Conservation (phyloP, 2,888 invertebrate genomes). For the Netelia inedita region DNA sequence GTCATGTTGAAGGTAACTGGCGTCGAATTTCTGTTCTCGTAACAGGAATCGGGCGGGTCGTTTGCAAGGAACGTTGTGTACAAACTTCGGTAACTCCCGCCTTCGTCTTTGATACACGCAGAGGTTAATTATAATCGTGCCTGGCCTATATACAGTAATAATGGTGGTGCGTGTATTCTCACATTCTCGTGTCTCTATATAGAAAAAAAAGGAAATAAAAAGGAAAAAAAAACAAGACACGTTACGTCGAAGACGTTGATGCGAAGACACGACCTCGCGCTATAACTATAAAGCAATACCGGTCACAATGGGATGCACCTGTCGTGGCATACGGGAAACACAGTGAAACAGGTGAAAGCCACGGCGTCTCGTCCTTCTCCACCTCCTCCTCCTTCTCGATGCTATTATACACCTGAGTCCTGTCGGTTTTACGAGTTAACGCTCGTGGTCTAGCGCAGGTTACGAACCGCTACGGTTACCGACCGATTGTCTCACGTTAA, state of each 20-base stretch:
- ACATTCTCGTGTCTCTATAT: neutral
- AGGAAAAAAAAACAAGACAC: neutral
- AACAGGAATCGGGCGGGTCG: conserved; percentile 15
- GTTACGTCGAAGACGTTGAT: conserved; percentile 33
- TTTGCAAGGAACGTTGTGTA: conserved; percentile 31
- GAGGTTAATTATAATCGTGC: conserved; percentile 52
- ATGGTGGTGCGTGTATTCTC: neutral
- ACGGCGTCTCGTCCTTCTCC: conserved; percentile 44
- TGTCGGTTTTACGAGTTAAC: conserved; percentile 79
- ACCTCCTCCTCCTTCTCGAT: conserved; percentile 23
- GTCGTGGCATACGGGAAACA: conserved; percentile 83
- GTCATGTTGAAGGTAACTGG: conserved; percentile 32
- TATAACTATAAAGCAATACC: conserved; percentile 19
- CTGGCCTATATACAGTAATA: neutral
- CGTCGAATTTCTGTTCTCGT: conserved; percentile 13
- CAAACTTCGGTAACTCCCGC: conserved; percentile 23
- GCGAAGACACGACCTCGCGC: conserved; percentile 56
- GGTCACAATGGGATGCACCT: conserved; percentile 77
- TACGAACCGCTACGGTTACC: neutral
- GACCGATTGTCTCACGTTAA: conserved; percentile 35
- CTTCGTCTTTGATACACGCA: conserved; percentile 52
- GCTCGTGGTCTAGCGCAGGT: conserved; percentile 68
- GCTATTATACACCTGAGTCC: conserved; percentile 77
- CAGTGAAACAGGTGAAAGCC: conserved; percentile 82
- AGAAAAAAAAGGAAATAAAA: neutral